A percentile compares a stretch with the other conserved stretches of the same genome.
Conservation (phyloP, 2,113 vertebrate species). For the Bos taurus region ARS-UCD2.0 NC_037338.1:43228001-43228500, state of each 20-base stretch:
- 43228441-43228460: background rate
- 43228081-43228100: slow-evolving; percentile 30
- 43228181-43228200: background rate
- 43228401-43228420: background rate
- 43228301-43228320: background rate
- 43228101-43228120: background rate
- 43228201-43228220: background rate
- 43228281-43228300: background rate
- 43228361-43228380: slow-evolving; percentile 26
- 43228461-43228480: background rate
- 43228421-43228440: background rate
- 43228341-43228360: background rate
- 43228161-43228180: background rate
- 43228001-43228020: background rate
- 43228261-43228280: background rate
- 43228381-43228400: background rate
- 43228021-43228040: background rate
- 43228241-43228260: background rate
- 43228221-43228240: background rate
- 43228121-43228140: background rate
- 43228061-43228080: background rate
- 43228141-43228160: background rate
- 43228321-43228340: slow-evolving; percentile 11
- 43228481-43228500: background rate
- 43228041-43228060: background rate